Conservation (phyloP, 1,140 invertebrate genomes). For the Asobara japonica region DNA sequence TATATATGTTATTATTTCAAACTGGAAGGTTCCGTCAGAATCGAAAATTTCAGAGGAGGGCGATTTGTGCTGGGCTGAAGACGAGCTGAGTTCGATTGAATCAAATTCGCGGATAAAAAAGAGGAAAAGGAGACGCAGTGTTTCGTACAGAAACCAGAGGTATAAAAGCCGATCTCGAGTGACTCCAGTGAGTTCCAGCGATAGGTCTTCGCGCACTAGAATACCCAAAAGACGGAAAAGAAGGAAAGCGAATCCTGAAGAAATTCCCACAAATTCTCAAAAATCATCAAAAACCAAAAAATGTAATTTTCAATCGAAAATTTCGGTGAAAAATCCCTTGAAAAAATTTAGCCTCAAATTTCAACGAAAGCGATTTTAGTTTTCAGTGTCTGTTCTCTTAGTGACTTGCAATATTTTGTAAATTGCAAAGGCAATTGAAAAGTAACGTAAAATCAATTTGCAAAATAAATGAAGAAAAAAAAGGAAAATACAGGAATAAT, state of each 20-base stretch:
- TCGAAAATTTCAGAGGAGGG: constrained; percentile 42
- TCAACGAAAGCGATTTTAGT: neutral
- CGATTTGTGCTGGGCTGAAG: constrained; percentile 54
- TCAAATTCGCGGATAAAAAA: constrained; percentile 38
- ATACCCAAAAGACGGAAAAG: neutral
- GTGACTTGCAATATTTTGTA: no score
- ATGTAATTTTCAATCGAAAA: neutral
- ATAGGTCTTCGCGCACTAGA: neutral
- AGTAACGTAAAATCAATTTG: no score
- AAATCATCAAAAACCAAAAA: neutral
- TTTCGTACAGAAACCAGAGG: constrained; percentile 48
- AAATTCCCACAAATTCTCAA: neutral
- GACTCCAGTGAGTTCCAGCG: constrained; percentile 28
- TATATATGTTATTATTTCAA: neutral
- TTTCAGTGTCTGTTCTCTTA: no score
- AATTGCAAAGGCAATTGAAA: no score
- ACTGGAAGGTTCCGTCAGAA: constrained; percentile 1
- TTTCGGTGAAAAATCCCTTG: neutral
- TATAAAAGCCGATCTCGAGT: constrained; percentile 37
- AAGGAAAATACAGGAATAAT: no score
- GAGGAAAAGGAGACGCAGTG: constrained; percentile 45
- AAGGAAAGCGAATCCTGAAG: neutral
- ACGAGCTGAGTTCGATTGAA: constrained; percentile 50
- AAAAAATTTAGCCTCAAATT: neutral
- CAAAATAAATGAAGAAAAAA: no score